Evolutionary conservation across 2,113 vertebrate genomes (phyloP).

Genomic region (Phalacrocorax aristotelis): DNA sequence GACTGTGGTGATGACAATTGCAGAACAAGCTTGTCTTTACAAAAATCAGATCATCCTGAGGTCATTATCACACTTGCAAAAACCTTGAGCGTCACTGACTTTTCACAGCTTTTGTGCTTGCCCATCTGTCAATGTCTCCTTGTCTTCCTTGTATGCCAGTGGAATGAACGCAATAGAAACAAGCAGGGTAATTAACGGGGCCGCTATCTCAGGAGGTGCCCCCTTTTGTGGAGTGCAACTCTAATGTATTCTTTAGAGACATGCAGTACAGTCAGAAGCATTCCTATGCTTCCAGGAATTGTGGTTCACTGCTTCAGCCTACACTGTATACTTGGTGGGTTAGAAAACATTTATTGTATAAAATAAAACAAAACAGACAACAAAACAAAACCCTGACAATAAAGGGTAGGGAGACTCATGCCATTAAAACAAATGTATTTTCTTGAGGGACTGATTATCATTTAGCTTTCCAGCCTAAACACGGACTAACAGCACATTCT

Average conservation of each 20-base stretch:
- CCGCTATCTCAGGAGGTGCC: not conserved
- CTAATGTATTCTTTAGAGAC: not conserved
- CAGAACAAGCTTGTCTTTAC: not conserved
- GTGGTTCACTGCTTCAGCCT: not conserved
- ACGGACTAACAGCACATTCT: not conserved
- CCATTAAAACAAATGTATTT: not conserved
- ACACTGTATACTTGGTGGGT: not conserved
- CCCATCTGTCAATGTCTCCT: conserved; percentile 11
- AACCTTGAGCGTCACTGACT: not conserved
- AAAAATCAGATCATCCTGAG: conserved; percentile 1
- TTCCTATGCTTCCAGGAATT: not conserved
- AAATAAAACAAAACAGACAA: no score
- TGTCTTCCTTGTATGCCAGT: not conserved
- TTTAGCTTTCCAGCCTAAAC: not conserved
- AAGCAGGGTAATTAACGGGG: not conserved
- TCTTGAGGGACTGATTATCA: not conserved
- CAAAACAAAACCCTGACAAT: no score
- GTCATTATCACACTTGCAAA: conserved; percentile 39
- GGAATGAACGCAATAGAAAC: not conserved
- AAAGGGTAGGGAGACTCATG: not conserved
- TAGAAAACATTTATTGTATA: not conserved
- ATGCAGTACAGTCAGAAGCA: not conserved
- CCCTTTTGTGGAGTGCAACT: not conserved
- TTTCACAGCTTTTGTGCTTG: conserved; percentile 12
- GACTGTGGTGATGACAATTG: not conserved